Evolutionary conservation across 2,113 vertebrate species (phyloP).

Genomic region (Eulemur rufifrons): DNA sequence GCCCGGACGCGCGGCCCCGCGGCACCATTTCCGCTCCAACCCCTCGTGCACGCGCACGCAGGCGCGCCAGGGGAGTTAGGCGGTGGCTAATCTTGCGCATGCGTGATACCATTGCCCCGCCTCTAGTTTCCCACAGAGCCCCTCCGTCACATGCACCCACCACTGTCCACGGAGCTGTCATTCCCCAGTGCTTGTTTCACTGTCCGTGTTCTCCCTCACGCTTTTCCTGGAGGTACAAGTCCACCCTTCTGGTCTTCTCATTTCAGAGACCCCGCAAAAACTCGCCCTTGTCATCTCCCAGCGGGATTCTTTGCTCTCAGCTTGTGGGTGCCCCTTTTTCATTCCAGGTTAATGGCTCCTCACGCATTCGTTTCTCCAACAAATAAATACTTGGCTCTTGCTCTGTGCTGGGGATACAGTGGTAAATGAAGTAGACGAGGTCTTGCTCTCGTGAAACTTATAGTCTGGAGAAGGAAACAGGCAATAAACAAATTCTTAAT

Average conservation of each 20-base stretch:
- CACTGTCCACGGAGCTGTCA: rapidly evolving
- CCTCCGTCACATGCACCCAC: rapidly evolving
- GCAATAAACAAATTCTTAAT: neutral
- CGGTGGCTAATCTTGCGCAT: neutral
- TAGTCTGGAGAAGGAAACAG: neutral
- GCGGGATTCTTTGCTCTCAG: neutral
- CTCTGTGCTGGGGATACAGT: neutral
- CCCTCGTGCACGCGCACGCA: constrained; percentile 32
- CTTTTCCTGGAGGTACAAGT: neutral
- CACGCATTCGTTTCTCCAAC: neutral
- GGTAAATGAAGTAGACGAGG: neutral
- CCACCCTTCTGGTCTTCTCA: neutral
- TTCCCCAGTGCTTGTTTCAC: neutral
- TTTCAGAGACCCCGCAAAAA: neutral
- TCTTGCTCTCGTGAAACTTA: neutral
- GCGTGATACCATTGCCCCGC: rapidly evolving
- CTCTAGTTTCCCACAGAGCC: neutral
- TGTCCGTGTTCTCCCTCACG: neutral
- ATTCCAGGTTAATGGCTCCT: neutral
- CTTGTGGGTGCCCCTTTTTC: neutral
- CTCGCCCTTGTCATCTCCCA: neutral
- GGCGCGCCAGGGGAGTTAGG: neutral
- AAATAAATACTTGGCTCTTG: neutral
- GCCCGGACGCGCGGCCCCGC: constrained; percentile 69
- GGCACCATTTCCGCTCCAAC: constrained; percentile 71